Conservation (phyloP, 37 sponge, comb jelly and placozoan species). For the Corticium candelabrum region DNA sequence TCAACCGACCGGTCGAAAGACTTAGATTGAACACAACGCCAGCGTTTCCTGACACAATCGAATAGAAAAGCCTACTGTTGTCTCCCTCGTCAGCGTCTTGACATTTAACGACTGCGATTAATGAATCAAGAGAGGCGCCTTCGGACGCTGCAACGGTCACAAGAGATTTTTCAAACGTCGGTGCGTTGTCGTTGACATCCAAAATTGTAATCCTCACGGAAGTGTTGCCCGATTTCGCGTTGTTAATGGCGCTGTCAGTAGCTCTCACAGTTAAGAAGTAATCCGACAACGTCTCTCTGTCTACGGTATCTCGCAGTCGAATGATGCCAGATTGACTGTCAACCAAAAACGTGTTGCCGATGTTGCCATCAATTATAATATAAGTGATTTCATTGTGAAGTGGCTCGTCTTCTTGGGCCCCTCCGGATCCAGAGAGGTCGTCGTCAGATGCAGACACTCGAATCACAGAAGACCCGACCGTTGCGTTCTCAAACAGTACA, state of each 20-base stretch:
- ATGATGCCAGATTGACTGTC: constrained; percentile 40
- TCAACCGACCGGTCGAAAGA: constrained; percentile 14
- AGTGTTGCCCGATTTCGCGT: background rate
- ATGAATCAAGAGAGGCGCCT: background rate
- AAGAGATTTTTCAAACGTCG: constrained; percentile 13
- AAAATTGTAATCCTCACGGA: constrained; percentile 5
- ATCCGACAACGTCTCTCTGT: constrained; percentile 1
- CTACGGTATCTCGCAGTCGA: constrained; percentile 39
- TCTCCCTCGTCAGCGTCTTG: background rate
- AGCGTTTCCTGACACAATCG: background rate
- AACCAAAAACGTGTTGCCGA: constrained; percentile 42
- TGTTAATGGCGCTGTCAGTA: background rate
- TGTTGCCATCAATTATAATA: constrained; percentile 37
- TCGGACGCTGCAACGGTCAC: background rate
- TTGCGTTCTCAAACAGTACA: constrained; percentile 18
- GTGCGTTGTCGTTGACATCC: constrained; percentile 30
- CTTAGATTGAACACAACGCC: constrained; percentile 19
- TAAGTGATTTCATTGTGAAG: constrained; percentile 36
- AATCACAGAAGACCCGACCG: constrained; percentile 11
- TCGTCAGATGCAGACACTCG: constrained; percentile 25
- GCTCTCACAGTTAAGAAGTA: constrained; percentile 12
- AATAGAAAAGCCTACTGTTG: background rate
- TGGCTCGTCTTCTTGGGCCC: too few species aligned
- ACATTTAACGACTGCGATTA: background rate
- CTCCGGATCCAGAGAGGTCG: background rate